Evolutionary conservation across 2,888 invertebrate species (phyloP), one percentile per base, ranked within the genome.

Genomic region (Ochlodes sylvanus): DNA sequence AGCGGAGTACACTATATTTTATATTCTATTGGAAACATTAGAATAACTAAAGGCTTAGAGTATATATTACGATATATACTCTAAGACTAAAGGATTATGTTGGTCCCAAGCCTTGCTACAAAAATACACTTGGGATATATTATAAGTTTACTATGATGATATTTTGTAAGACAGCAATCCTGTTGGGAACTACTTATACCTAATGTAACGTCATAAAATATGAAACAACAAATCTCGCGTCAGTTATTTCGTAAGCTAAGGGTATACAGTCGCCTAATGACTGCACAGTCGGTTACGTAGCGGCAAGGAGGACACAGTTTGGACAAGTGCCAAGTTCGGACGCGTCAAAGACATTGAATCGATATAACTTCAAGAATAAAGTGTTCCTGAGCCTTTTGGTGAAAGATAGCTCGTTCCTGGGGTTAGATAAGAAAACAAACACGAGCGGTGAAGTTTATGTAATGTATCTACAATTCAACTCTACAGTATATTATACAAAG

Each of bases 321-420:
- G 67, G 67, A 44, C 47, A 44, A 44, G 55, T 61, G 67, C 67
- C 67, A 67, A 67, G 61, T 61, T 67, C 55, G 19, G 10, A 55
- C 50, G 65, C 54, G 65, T 44, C 61, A 54, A 55, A 42, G 19
- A 34, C 60, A 60, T 19, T 34, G 42, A 67, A 67, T 67, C 67
- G 47, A 67, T 67, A 55, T 14, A 12, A 54, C 32, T 66, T 55
- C 54, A 44, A 60, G 44, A 41, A 38, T 44, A 55, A 60, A 60
- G 17, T 42, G 41, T 55, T 61, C 58, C 56, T 64, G 15, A 19
- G 44, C 21, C 19, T n/a, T 47, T 60, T 10, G 9, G 14, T 60
- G 44, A 27, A 34, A 61, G 32, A 60, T 54, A 60, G 47, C 52
- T 32, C n/a, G 56, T 55, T 61, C 7, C 19, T 10, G 2, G 6